These are phyloP conservation scores for Autographa gamma DNA, from an alignment of 2,888 invertebrate genomes.

Conservation along the genomic window DNA sequence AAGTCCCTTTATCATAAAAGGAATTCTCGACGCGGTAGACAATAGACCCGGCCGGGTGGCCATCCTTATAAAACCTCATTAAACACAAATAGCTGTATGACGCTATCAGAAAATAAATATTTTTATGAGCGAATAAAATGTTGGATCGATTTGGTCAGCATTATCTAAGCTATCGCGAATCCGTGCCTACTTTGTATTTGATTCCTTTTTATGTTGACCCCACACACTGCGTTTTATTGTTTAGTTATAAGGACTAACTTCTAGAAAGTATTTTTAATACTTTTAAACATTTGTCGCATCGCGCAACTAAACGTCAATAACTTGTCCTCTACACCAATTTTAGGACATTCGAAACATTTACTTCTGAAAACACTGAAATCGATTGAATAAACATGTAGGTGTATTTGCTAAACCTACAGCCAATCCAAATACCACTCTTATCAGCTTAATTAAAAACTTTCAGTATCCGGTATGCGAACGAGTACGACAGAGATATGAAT, in stretches of 20 bases:
- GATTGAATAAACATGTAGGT: too few relatives aligned
- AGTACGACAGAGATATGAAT: not conserved
- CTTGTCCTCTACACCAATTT: too few relatives aligned
- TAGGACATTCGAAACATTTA: too few relatives aligned
- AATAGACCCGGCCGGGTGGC: slow-evolving; percentile 40
- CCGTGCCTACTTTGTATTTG: slow-evolving; percentile 1
- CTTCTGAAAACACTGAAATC: too few relatives aligned
- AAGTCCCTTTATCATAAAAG: slow-evolving; percentile 24
- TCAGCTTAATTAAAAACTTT: too few relatives aligned
- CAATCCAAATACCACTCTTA: too few relatives aligned
- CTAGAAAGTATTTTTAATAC: too few relatives aligned
- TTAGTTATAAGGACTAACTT: too few relatives aligned
- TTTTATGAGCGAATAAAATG: slow-evolving; percentile 39
- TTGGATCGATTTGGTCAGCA: slow-evolving; percentile 13
- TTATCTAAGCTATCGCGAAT: slow-evolving; percentile 14
- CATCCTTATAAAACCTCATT: slow-evolving; percentile 45
- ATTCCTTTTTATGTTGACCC: not conserved
- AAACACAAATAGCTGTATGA: slow-evolving; percentile 40
- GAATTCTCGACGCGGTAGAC: slow-evolving; percentile 21
- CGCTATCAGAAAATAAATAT: slow-evolving; percentile 38
- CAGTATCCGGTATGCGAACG: too few relatives aligned
- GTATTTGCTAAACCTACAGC: too few relatives aligned
- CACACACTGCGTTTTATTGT: not conserved
- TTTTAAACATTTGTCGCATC: too few relatives aligned
- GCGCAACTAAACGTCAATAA: too few relatives aligned